These are phyloP conservation scores for Sinocyclocheilus rhinocerous DNA, from an alignment of 2,113 vertebrate genomes.

Conservation along the genomic window DNA sequence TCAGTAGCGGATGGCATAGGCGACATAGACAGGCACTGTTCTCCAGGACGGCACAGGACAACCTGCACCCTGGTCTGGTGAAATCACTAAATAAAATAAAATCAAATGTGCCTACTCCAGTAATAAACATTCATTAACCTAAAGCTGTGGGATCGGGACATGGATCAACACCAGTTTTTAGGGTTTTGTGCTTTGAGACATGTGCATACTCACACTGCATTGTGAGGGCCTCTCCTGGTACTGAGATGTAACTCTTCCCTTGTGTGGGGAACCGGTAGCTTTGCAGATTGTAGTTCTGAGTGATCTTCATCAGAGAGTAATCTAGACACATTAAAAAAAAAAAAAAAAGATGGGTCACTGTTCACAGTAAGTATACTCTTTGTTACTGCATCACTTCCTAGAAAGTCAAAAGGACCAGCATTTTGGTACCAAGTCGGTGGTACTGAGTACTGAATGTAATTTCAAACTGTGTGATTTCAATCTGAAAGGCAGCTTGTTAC, in stretches of 20 bases:
- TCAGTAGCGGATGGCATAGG: not conserved
- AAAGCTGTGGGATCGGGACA: not conserved
- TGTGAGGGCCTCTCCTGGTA: constrained; percentile 86
- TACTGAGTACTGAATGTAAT: not conserved
- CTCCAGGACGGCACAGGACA: not conserved
- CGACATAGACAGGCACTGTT: not conserved
- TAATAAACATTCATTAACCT: not conserved
- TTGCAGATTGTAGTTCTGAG: constrained; percentile 72
- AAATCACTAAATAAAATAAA: not conserved
- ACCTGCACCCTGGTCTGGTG: not conserved
- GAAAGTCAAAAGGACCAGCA: not conserved
- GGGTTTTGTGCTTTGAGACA: not conserved
- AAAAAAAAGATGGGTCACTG: constrained; percentile 44
- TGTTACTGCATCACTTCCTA: not conserved
- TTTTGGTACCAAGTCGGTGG: not conserved
- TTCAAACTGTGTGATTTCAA: not conserved
- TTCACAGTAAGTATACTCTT: constrained; percentile 35
- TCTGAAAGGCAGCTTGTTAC: not conserved
- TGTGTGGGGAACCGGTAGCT: constrained; percentile 87
- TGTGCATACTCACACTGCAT: constrained; percentile 78
- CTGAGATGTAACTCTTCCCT: constrained; percentile 88
- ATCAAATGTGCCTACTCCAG: not conserved
- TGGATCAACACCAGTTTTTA: not conserved
- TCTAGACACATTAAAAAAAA: constrained; percentile 70
- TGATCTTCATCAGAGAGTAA: constrained; percentile 84